These are phyloP conservation scores for Galerucella nymphaeae DNA, from an alignment of 2,888 invertebrate genomes.

Conservation along the genomic window DNA sequence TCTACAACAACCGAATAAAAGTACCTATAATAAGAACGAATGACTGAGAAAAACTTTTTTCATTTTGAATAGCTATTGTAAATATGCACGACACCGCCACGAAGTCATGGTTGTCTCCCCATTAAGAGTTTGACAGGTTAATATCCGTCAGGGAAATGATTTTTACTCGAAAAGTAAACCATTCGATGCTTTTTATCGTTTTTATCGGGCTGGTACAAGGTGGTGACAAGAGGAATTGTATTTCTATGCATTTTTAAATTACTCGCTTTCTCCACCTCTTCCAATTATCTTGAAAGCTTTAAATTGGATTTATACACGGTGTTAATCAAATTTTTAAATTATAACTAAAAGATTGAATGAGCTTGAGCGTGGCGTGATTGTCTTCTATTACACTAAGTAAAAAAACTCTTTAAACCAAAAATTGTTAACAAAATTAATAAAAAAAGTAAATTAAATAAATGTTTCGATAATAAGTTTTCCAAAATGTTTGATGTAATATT, in stretches of 20 bases:
- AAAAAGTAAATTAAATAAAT: background rate
- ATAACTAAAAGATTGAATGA: background rate
- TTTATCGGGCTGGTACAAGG: slow-evolving; percentile 22
- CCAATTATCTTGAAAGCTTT: slow-evolving; percentile 23
- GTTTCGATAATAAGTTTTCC: background rate
- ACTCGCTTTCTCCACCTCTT: background rate
- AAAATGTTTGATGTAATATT: background rate
- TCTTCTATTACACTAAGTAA: background rate
- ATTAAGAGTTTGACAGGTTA: slow-evolving; percentile 39
- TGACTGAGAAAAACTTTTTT: slow-evolving; percentile 43
- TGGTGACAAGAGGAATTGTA: slow-evolving; percentile 10
- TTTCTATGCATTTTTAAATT: slow-evolving; percentile 17
- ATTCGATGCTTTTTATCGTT: slow-evolving; percentile 24
- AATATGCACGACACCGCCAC: slow-evolving; percentile 36
- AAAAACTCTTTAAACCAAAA: no score
- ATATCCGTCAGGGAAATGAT: slow-evolving; percentile 48
- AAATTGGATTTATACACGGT: slow-evolving; percentile 16
- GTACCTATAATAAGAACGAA: slow-evolving; percentile 35
- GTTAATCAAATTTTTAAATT: background rate
- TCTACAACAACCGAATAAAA: slow-evolving; percentile 21
- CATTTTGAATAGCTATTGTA: slow-evolving; percentile 37
- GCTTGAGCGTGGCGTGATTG: background rate
- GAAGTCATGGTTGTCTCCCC: slow-evolving; percentile 21
- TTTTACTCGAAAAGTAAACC: slow-evolving; percentile 34
- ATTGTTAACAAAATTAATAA: no score